These are phyloP conservation scores for Crax fasciolata DNA, from an alignment of 2,797 vertebrate species.

Conservation along the genomic window DNA sequence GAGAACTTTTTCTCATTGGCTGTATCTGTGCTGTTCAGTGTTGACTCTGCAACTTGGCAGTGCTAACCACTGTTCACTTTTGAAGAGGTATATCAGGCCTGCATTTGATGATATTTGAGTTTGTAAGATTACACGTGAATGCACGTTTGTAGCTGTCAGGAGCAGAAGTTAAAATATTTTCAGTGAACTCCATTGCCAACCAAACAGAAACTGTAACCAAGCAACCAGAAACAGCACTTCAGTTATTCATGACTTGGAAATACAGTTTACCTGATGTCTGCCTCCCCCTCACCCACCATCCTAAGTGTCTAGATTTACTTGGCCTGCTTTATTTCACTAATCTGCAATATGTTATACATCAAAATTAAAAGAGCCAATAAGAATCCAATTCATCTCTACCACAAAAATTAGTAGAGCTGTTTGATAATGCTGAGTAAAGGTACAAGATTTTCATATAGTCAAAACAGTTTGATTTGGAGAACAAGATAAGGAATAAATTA, in stretches of 20 bases:
- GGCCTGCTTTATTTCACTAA: conserved; percentile 22
- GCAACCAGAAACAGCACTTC: conserved; percentile 67
- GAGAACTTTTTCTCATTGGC: conserved; percentile 22
- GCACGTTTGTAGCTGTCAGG: neutral
- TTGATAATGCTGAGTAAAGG: neutral
- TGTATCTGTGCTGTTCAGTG: neutral
- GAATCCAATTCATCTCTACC: neutral
- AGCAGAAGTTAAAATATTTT: conserved; percentile 66
- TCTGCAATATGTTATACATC: neutral
- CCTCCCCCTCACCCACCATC: neutral
- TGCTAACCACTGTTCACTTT: neutral
- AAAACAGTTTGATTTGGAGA: neutral
- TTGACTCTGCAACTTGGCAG: neutral
- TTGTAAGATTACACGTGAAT: conserved; percentile 27
- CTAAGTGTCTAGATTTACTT: conserved; percentile 1
- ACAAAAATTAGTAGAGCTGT: neutral
- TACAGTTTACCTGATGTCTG: conserved; percentile 17
- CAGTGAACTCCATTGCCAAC: conserved; percentile 25
- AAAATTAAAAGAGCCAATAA: neutral
- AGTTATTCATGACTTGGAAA: conserved; percentile 41
- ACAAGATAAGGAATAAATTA: neutral
- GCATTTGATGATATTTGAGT: neutral
- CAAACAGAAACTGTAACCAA: conserved; percentile 70
- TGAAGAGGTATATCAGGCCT: neutral
- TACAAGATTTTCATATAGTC: neutral